Base-by-base conservation (phyloP, 1,140 invertebrate species). In the Ganaspis sp. region DNA sequence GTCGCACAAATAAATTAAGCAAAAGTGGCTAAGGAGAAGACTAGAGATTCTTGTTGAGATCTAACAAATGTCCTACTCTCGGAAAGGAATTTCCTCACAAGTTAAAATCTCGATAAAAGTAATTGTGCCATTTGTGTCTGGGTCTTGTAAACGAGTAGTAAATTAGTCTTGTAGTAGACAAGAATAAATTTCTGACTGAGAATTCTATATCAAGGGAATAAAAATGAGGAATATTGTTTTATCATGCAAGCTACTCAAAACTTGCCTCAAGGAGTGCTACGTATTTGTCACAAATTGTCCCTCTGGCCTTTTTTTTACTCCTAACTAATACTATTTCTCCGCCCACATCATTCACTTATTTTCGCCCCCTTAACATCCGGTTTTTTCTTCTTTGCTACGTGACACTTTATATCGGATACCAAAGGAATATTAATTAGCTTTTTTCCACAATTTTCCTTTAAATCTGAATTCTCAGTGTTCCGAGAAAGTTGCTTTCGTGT, bases 231-330 rank as follows among this genome's bases (percentile, higher is more conserved):
- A 29, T 64, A 64, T 64, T 64, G 58, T 64, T 64, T 23, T 58
- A 23, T 58, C 19, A 23, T 58, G 53, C 8, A 58, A 26, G 21
- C 19, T 9, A 23, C 53, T 58, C 19, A 21, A 23, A 17, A 21
- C 4, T 54, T 54, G 19, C 19, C 17, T 54, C 9, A 23, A n/a
- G 19, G 49, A 29, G 29, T 64, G 12, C 58, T 29, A 12, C 54
- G 17, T 15, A 15, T 6, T 64, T 26, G 58, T 74, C 73, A 74
- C 72, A 69, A 81, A 71, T 49, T n/a, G 38, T 42, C 74, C n/a
- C n/a, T 42, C 26, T 37, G 15, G 29, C 8, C 69, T 40, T 38
- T 70, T 40, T 34, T 72, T 45, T 45, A 72, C 40, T n/a, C 45
- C 42, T 12, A 23, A 45, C 70, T 72, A 72, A 23, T 72, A 72